Evolutionary conservation across 2,113 vertebrate species (phyloP).

Genomic region (Gorsachius goisagi): DNA sequence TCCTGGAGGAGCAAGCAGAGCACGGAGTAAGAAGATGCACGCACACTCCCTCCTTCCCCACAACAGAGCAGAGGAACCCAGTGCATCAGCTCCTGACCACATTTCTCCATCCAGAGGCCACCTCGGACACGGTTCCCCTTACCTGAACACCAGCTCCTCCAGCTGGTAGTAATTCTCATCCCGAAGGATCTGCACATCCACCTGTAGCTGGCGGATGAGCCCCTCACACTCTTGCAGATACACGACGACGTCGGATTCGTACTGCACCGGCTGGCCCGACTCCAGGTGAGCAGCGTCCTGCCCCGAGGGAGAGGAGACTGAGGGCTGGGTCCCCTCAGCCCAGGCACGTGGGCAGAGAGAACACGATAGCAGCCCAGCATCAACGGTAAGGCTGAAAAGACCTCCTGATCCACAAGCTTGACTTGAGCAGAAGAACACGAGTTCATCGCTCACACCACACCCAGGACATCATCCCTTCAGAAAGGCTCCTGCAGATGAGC

Average conservation of each 20-base stretch:
- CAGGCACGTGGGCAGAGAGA: not conserved
- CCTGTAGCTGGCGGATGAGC: slow-evolving; percentile 86
- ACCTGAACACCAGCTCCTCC: slow-evolving; percentile 96
- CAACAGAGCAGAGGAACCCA: accelerated
- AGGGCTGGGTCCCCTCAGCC: not conserved
- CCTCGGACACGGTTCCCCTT: not conserved
- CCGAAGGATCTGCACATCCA: slow-evolving; percentile 89
- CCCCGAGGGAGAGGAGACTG: not conserved
- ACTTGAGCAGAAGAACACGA: not conserved
- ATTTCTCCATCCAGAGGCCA: not conserved
- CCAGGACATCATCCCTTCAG: not conserved
- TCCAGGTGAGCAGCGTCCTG: slow-evolving; percentile 92
- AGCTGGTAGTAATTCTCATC: slow-evolving; percentile 95
- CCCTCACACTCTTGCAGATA: slow-evolving; percentile 93
- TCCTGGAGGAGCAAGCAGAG: slow-evolving; percentile 66
- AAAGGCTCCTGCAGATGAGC: not conserved
- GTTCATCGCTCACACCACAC: not conserved
- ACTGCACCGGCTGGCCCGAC: slow-evolving; percentile 84
- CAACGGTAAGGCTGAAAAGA: not conserved
- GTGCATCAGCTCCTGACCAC: not conserved
- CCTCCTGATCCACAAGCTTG: not conserved
- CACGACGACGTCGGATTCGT: slow-evolving; percentile 86
- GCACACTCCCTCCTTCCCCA: accelerated
- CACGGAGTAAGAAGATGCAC: accelerated
- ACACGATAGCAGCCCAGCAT: accelerated